Evolutionary conservation across 2,888 invertebrate genomes (phyloP).

Genomic region (Oasisia sp.): DNA sequence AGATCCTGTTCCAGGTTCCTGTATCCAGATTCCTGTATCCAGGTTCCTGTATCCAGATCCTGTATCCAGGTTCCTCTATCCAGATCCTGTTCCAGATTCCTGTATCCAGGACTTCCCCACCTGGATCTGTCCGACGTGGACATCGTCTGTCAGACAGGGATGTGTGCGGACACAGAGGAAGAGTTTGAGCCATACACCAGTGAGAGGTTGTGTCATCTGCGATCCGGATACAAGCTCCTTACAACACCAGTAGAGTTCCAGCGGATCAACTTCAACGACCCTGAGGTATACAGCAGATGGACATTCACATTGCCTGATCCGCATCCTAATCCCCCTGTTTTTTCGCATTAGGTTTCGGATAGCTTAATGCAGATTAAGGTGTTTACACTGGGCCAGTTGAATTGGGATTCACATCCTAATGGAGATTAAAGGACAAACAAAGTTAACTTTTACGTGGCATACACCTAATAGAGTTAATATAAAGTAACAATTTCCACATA

Average conservation of each 20-base stretch:
- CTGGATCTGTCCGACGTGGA: slow-evolving; percentile 32
- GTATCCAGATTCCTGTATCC: no score
- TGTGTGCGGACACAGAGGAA: not conserved
- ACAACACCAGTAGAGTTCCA: slow-evolving; percentile 52
- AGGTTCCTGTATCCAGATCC: not conserved
- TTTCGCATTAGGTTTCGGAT: no score
- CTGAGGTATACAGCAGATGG: slow-evolving; percentile 45
- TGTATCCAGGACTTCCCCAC: slow-evolving; percentile 33
- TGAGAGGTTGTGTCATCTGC: slow-evolving; percentile 73
- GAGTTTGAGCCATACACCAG: slow-evolving; percentile 71
- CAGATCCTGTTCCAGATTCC: slow-evolving; percentile 25
- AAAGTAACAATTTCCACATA: no score
- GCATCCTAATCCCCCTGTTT: no score
- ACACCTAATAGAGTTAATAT: no score
- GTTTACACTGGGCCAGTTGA: no score
- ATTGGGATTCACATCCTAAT: no score
- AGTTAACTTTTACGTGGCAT: no score
- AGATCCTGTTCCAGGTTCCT: no score
- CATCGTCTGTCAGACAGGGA: slow-evolving; percentile 28
- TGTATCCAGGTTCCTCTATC: slow-evolving; percentile 30
- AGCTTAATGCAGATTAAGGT: no score
- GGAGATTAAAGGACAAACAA: no score
- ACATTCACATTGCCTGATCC: slow-evolving; percentile 3
- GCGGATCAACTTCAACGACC: slow-evolving; percentile 74
- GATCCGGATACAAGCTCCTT: slow-evolving; percentile 66